phyloP scores from a whole-genome alignment of 2,113 vertebrate genomes.

The Gambusia holbrooki region DNA sequence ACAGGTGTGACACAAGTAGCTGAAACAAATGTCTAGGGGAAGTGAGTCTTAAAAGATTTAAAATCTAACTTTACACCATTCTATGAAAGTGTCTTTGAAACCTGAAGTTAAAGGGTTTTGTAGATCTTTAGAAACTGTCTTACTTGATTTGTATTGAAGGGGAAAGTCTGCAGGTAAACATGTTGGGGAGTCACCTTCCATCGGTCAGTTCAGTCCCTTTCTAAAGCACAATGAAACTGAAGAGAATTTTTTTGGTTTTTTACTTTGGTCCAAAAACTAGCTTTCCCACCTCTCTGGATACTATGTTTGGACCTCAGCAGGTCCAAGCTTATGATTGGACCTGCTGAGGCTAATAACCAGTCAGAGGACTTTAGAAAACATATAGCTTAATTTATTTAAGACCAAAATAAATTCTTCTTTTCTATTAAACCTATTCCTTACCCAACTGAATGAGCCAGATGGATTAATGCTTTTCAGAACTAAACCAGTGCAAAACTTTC shows the following conservation, averaged over 20 bases:
- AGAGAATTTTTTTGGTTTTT: neutral
- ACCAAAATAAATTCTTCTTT: no score
- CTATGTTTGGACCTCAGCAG: no score
- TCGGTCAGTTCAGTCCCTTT: neutral
- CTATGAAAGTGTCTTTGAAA: neutral
- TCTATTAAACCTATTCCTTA: no score
- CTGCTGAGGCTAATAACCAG: no score
- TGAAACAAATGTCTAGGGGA: no score
- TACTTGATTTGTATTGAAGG: neutral
- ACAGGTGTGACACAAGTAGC: no score
- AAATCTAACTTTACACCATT: neutral
- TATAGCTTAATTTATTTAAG: no score
- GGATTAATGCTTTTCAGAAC: neutral
- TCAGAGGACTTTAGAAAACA: no score
- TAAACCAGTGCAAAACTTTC: neutral
- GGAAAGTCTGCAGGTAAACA: neutral
- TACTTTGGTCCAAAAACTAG: neutral
- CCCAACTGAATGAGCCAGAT: neutral
- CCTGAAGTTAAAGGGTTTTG: neutral
- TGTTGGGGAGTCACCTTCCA: neutral
- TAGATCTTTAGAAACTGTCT: neutral
- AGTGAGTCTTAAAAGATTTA: no score
- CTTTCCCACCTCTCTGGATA: no score
- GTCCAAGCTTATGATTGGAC: no score
- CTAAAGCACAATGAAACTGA: neutral